Evolutionary conservation across 1,140 invertebrate genomes (phyloP).

Genomic region (Anthonomus grandis): DNA sequence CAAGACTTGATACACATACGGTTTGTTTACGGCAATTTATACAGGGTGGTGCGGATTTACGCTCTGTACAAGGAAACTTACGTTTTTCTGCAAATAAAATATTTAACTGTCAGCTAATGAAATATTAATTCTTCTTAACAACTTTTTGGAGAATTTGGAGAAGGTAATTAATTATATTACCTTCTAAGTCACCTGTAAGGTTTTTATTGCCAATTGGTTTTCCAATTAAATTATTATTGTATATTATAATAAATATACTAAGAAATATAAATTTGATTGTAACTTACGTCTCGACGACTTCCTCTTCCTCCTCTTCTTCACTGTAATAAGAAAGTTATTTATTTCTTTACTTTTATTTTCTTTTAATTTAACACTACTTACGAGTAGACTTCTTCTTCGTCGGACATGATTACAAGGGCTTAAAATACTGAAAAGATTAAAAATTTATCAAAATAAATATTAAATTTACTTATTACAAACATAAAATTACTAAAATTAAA

Average conservation of each 20-base stretch:
- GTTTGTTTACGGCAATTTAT: constrained; percentile 18
- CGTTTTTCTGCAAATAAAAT: constrained; percentile 39
- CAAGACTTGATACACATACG: constrained; percentile 28
- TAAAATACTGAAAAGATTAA: constrained; percentile 18
- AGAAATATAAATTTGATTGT: background rate
- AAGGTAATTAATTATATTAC: too few relatives aligned
- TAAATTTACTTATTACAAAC: background rate
- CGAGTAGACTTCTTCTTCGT: constrained; percentile 70
- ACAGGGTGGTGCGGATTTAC: constrained; percentile 8
- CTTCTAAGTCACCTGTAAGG: too few relatives aligned
- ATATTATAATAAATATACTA: too few relatives aligned
- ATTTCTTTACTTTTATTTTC: background rate
- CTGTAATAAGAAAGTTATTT: constrained; percentile 36
- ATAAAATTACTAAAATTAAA: background rate
- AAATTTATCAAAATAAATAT: background rate
- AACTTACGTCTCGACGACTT: constrained; percentile 68
- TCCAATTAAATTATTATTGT: too few relatives aligned
- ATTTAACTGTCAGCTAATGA: too few relatives aligned
- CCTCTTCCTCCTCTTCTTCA: constrained; percentile 66
- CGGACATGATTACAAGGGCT: constrained; percentile 57
- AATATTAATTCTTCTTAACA: background rate
- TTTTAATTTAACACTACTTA: constrained; percentile 52
- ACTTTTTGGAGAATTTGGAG: too few relatives aligned
- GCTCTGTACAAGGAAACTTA: constrained; percentile 35
- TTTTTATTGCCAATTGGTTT: constrained; percentile 2